These are phyloP conservation scores for Heteromurus nitidus DNA, from an alignment of 2,888 invertebrate species.

Conservation along the genomic window DNA sequence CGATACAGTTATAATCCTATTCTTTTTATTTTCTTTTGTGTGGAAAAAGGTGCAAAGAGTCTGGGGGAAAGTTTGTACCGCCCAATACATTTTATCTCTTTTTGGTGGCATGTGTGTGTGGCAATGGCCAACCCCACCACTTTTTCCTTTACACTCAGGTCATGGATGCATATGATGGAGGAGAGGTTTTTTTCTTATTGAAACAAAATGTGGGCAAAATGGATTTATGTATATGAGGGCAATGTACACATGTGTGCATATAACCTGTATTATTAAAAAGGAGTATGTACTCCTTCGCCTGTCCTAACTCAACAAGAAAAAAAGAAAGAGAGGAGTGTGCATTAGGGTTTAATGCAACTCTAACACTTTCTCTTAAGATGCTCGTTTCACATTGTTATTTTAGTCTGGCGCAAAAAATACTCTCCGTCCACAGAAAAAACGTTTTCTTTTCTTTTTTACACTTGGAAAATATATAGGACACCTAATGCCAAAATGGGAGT, in stretches of 20 bases:
- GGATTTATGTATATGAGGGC: neutral
- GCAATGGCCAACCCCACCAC: slow-evolving; percentile 4
- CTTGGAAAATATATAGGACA: slow-evolving; percentile 1
- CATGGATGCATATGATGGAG: slow-evolving; percentile 3
- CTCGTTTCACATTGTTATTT: no score
- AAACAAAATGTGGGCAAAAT: neutral
- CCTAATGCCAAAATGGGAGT: slow-evolving; percentile 44
- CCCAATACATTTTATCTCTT: slow-evolving; percentile 30
- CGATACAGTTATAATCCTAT: no score
- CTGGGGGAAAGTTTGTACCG: slow-evolving; percentile 3
- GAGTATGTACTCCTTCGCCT: slow-evolving; percentile 2
- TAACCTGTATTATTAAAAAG: no score
- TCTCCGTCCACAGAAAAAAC: no score
- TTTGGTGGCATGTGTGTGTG: slow-evolving; percentile 12
- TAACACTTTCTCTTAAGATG: neutral
- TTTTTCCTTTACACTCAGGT: slow-evolving; percentile 23
- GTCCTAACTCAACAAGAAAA: neutral
- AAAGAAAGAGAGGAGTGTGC: neutral
- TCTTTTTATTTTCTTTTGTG: neutral
- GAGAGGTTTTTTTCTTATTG: neutral
- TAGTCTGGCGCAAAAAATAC: no score
- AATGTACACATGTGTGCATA: neutral
- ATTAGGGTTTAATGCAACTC: neutral
- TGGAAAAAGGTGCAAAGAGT: neutral
- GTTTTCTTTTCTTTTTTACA: no score